Percentiles rank a stretch among this genome's conserved stretches.
These are phyloP conservation scores for Gavialis gangeticus DNA, from an alignment of 2,113 vertebrate species.

Conservation along the genomic window DNA sequence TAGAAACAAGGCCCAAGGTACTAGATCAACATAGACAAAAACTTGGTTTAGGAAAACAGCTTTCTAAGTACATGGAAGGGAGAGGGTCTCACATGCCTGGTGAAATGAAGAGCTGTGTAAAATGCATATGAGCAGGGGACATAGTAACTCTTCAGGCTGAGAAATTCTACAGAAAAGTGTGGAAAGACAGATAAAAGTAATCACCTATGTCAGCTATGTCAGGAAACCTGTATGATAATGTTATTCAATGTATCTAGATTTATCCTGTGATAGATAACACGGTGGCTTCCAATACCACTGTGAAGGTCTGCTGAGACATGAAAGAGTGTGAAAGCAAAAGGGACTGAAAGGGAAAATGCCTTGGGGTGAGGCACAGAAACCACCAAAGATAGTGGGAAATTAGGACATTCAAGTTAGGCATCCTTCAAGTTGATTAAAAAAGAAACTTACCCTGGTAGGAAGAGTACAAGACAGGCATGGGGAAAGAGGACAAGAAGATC, in stretches of 20 bases:
- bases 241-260: not conserved
- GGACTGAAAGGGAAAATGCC: not conserved
- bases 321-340: not conserved
- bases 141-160: not conserved
- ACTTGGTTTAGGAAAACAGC: not conserved
- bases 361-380: not conserved
- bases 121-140: not conserved
- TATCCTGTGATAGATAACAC: not conserved
- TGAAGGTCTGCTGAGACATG: not conserved
- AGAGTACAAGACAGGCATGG: not conserved
- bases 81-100: too few relatives aligned
- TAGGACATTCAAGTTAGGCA: not conserved
- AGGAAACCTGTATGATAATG: fast-evolving
- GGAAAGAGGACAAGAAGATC: not conserved
- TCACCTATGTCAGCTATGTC: not conserved
- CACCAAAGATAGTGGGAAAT: not conserved
- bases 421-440: not conserved
- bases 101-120: too few relatives aligned
- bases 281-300: not conserved
- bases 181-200: not conserved
- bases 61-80: too few relatives aligned
- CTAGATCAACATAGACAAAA: not conserved
- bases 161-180: not conserved
- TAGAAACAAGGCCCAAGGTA: not conserved
- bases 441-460: not conserved